Evolutionary conservation across 2,888 invertebrate species (phyloP).

Genomic region (Syritta pipiens): DNA sequence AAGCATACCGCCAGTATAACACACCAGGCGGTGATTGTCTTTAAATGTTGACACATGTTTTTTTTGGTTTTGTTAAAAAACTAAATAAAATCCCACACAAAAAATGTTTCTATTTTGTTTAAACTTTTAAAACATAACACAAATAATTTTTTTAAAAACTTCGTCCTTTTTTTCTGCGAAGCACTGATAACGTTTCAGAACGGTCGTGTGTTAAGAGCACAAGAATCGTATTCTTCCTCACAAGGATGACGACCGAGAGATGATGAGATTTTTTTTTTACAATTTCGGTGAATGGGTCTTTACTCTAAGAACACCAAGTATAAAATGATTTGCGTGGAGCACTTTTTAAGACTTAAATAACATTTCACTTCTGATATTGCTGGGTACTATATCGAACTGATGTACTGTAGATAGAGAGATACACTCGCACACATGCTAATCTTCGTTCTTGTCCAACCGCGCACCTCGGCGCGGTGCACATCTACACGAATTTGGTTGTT

Average conservation of each 20-base stretch:
- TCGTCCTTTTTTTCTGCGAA: not conserved
- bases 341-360: constrained; percentile 79
- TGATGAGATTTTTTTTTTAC: too few relatives aligned
- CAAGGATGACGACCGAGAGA: constrained; percentile 37
- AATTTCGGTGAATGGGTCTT: constrained; percentile 73
- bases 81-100: too few relatives aligned
- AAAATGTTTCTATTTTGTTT: not conserved
- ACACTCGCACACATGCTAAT: constrained; percentile 64
- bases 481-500: constrained; percentile 47
- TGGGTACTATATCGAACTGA: constrained; percentile 68
- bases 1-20: constrained; percentile 41
- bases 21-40: constrained; percentile 38
- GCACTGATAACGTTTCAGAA: not conserved
- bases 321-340: constrained; percentile 79
- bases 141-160: not conserved
- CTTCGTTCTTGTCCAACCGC: constrained; percentile 65
- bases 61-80: not conserved
- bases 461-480: constrained; percentile 53
- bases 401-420: constrained; percentile 65
- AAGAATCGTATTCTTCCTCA: constrained; percentile 34
- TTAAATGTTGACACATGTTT: constrained; percentile 51
- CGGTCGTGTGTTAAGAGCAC: not conserved
- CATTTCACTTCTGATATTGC: constrained; percentile 73
- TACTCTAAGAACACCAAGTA: constrained; percentile 79
- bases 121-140: too few relatives aligned